Evolutionary conservation across 2,888 invertebrate species (phyloP), one percentile per base, ranked within the genome.

Genomic region (Caenorhabditis angaria): DNA sequence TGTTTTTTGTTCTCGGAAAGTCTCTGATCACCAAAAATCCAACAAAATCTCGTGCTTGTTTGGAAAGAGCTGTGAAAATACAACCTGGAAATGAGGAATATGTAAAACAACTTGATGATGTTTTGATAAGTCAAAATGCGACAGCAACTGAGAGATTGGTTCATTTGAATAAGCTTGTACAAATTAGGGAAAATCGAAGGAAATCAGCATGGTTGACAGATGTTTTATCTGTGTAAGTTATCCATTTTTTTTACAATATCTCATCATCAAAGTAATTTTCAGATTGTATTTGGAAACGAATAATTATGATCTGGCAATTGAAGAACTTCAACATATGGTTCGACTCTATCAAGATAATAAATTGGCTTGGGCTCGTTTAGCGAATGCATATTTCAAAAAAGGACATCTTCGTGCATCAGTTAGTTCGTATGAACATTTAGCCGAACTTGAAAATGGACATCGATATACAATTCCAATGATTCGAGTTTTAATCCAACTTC

Each of bases 31-130:
- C 22, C 0, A 80, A 80, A 29, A 77, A 76, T 67, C 48, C 66
- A 2, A 22, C 61, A 10, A 80, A 80, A 56, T 73, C 77, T 12
- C 61, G 61, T 12, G 51, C 68, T 1, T 58, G 70, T 27, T 14
- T 77, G 24, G 77, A 80, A 57, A 41, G 80, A 61, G 77, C 82
- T 0, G 69, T 80, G 4, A 65, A 59, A 29, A 69, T 82, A 50
- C 62, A 71, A 29, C 75, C 70, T 1, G 53, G 35, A 0, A 70
- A 65, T 32, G 76, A 72, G 28, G 74, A 80, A 56, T 81, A 80
- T 60, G 70, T 74, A 0, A 41, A 55, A 27, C 54, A 51, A 14
- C 51, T 74, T 4, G 62, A 80, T 59, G 73, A 76, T 20, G 55
- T 71, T 1, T 54, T 67, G 6, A 24, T 20, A 1, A 53, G 27